Evolutionary conservation across 2,113 vertebrate genomes (phyloP).

Genomic region (Grammomys surdaster): DNA sequence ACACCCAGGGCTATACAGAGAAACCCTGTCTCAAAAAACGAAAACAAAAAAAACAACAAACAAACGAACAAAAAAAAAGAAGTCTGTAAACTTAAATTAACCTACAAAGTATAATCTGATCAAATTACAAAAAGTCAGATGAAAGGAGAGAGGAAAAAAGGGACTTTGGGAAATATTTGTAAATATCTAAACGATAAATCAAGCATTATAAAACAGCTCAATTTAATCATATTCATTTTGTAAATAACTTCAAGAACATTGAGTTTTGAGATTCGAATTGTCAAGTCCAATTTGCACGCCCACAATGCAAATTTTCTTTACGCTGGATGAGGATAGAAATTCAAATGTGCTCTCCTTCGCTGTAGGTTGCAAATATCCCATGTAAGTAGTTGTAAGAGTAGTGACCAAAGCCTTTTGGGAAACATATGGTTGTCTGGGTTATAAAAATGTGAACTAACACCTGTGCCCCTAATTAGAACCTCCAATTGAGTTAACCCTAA

Average conservation of each 20-base stretch:
- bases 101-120: not conserved
- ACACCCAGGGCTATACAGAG: no score
- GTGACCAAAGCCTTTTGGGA: constrained; percentile 54
- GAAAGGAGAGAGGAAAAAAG: not conserved
- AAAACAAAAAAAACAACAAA: no score
- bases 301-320: not conserved
- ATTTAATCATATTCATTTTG: not conserved
- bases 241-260: not conserved
- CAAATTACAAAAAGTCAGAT: not conserved
- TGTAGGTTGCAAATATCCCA: constrained; percentile 15
- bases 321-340: not conserved
- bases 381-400: constrained; percentile 24
- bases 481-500: constrained; percentile 56
- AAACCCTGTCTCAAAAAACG: no score
- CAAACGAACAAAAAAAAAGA: no score
- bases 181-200: not conserved
- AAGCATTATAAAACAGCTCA: not conserved
- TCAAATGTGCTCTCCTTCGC: not conserved
- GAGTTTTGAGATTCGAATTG: constrained; percentile 18
- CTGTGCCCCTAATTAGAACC: constrained; percentile 47
- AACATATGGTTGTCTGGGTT: constrained; percentile 48
- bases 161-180: not conserved
- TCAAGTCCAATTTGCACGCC: not conserved
- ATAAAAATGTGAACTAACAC: constrained; percentile 56
- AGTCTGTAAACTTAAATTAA: not conserved